Evolutionary conservation across 2,888 invertebrate genomes (phyloP).

Genomic region (Spicauda simplicius): DNA sequence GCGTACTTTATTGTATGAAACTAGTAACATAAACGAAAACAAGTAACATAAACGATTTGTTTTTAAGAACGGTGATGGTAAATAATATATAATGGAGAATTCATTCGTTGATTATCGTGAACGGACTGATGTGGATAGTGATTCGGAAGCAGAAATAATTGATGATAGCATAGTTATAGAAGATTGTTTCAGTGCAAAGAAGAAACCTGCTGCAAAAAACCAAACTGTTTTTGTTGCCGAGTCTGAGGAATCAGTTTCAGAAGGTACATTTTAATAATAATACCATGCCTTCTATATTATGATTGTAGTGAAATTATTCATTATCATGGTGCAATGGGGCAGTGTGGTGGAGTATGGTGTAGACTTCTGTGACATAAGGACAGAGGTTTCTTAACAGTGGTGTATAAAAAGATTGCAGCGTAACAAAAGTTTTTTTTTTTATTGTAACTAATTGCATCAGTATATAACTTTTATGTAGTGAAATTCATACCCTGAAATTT

Average conservation of each 20-base stretch:
- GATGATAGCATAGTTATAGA: slow-evolving; percentile 62
- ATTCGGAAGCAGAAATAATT: slow-evolving; percentile 68
- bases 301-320: too few species aligned
- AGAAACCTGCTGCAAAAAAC: slow-evolving; percentile 55
- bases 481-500: too few species aligned
- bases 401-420: too few species aligned
- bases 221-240: slow-evolving; percentile 71
- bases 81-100: slow-evolving; percentile 59
- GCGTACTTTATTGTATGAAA: slow-evolving; percentile 13
- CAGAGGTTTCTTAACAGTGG: too few species aligned
- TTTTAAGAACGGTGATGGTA: neutral
- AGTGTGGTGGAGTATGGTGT: too few species aligned
- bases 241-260: slow-evolving; percentile 67
- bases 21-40: neutral
- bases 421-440: too few species aligned
- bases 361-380: too few species aligned
- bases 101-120: slow-evolving; percentile 76
- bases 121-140: slow-evolving; percentile 56
- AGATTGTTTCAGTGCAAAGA: slow-evolving; percentile 54
- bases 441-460: too few species aligned
- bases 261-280: slow-evolving; percentile 50
- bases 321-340: too few species aligned
- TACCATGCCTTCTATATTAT: neutral
- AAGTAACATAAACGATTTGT: too few species aligned
- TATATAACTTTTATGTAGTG: too few species aligned